A percentile compares a stretch with the other conserved stretches of the same genome.
phyloP scores from a whole-genome alignment of 2,113 vertebrate species.

The Halichoeres trimaculatus region DNA sequence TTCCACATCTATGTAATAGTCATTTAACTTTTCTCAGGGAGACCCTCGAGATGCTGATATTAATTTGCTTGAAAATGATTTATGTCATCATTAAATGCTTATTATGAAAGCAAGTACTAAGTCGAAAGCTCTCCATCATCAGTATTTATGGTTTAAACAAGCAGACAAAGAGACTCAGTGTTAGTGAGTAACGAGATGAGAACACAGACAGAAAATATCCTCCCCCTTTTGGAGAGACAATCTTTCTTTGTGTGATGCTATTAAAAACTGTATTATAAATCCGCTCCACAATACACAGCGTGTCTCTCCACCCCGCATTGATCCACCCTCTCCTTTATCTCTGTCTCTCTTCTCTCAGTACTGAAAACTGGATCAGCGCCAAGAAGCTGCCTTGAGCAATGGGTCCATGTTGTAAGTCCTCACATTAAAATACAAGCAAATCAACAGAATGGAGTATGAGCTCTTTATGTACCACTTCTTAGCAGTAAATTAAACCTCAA shows the following conservation, averaged over 20 bases:
- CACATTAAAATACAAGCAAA: conserved; percentile 51
- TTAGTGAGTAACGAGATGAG: conserved; percentile 30
- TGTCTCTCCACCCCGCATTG: conserved; percentile 31
- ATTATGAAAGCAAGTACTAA: conserved; percentile 20
- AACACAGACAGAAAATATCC: not conserved
- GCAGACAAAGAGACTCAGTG: conserved; percentile 26
- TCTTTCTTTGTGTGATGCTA: conserved; percentile 28
- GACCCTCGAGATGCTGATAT: not conserved
- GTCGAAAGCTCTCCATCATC: conserved; percentile 21
- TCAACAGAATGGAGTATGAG: conserved; percentile 13
- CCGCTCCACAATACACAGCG: conserved; percentile 10
- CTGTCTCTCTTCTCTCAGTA: conserved; percentile 29
- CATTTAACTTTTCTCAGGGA: not conserved
- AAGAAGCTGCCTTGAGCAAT: conserved; percentile 27
- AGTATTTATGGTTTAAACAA: conserved; percentile 26
- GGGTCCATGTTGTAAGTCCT: conserved; percentile 34
- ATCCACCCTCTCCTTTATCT: conserved; percentile 38
- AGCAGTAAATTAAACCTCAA: conserved; percentile 30
- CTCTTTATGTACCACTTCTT: conserved; percentile 43
- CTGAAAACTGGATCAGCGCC: conserved; percentile 45
- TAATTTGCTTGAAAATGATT: conserved; percentile 22
- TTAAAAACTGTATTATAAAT: conserved; percentile 46
- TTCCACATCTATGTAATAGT: not conserved
- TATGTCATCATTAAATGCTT: conserved; percentile 29
- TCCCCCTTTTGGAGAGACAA: conserved; percentile 6